These are phyloP conservation scores for Holothuria glaberrima DNA, from an alignment of 35 echinoderm and acorn worm species.

Conservation along the genomic window DNA sequence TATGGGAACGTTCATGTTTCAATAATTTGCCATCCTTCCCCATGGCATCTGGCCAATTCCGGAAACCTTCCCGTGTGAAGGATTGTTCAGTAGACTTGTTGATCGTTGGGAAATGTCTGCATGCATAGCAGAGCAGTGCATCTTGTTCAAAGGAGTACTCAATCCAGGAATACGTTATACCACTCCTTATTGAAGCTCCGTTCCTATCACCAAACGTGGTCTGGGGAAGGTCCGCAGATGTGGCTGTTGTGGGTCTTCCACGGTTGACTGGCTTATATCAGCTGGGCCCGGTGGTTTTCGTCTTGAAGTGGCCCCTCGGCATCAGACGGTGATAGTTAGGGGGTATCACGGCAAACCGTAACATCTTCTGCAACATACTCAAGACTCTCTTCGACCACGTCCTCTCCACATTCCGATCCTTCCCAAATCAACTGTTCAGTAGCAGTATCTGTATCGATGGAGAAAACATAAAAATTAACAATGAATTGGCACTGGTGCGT, in stretches of 20 bases:
- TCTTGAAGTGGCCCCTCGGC: slow-evolving; percentile 6
- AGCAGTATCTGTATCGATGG: slow-evolving; percentile 21
- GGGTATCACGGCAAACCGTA: slow-evolving; percentile 1
- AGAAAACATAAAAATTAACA: slow-evolving; percentile 10
- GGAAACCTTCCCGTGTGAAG: slow-evolving; percentile 36
- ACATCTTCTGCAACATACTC: slow-evolving; percentile 34
- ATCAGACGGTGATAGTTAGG: neutral
- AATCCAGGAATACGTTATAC: slow-evolving; percentile 60
- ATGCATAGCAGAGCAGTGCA: slow-evolving; percentile 61
- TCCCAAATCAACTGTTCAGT: slow-evolving; percentile 25
- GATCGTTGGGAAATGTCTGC: slow-evolving; percentile 54
- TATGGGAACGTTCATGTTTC: slow-evolving; percentile 34
- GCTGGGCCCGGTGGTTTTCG: slow-evolving; percentile 30
- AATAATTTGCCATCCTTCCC: slow-evolving; percentile 36
- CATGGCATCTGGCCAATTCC: slow-evolving; percentile 31
- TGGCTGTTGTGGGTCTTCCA: slow-evolving; percentile 34
- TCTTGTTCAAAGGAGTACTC: slow-evolving; percentile 48
- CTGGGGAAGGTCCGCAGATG: neutral
- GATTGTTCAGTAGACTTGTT: slow-evolving; percentile 20
- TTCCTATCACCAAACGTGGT: slow-evolving; percentile 23
- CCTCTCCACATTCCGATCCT: slow-evolving; percentile 13
- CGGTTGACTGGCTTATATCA: slow-evolving; percentile 47
- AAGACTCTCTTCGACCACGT: slow-evolving; percentile 12
- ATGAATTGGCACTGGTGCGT: neutral
- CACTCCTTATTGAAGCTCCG: slow-evolving; percentile 45